Conservation (phyloP, 2,113 vertebrate species). For the Channa maculata region DNA sequence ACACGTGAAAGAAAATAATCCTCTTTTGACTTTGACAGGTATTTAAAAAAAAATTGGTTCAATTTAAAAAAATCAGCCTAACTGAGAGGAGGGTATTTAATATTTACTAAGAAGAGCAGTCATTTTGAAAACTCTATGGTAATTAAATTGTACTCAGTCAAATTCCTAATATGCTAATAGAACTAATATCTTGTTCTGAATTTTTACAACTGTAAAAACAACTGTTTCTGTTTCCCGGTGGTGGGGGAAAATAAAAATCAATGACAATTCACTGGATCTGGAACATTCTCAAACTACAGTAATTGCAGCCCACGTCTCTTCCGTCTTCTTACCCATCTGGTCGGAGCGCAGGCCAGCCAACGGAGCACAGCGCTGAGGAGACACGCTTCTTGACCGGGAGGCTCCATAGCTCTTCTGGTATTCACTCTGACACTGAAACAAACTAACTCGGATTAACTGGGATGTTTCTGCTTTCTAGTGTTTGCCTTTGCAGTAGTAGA, state of each 20-base stretch:
- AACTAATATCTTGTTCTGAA: not conserved
- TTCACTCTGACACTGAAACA: slow-evolving; percentile 58
- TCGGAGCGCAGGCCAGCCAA: slow-evolving; percentile 39
- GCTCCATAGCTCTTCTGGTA: slow-evolving; percentile 60
- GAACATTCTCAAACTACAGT: not conserved
- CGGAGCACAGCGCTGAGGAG: slow-evolving; percentile 37
- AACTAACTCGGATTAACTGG: not conserved
- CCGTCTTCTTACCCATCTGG: slow-evolving; percentile 36
- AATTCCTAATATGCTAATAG: too few relatives aligned
- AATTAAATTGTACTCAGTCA: too few relatives aligned
- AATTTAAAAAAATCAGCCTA: too few relatives aligned
- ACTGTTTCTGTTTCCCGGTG: not conserved
- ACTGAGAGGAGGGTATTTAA: too few relatives aligned
- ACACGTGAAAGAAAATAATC: too few relatives aligned
- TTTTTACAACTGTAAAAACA: not conserved
- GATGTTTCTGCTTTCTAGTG: too few relatives aligned
- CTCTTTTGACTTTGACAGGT: too few relatives aligned
- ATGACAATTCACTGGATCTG: too few relatives aligned
- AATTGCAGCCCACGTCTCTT: not conserved
- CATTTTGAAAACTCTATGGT: too few relatives aligned
- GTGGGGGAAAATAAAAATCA: not conserved
- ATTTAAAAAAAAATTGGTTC: too few relatives aligned
- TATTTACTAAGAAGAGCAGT: too few relatives aligned
- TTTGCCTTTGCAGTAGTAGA: too few relatives aligned
- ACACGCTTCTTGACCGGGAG: slow-evolving; percentile 43